Conservation (phyloP, 1,140 invertebrate species). For the Aphaenogaster floridana region DNA sequence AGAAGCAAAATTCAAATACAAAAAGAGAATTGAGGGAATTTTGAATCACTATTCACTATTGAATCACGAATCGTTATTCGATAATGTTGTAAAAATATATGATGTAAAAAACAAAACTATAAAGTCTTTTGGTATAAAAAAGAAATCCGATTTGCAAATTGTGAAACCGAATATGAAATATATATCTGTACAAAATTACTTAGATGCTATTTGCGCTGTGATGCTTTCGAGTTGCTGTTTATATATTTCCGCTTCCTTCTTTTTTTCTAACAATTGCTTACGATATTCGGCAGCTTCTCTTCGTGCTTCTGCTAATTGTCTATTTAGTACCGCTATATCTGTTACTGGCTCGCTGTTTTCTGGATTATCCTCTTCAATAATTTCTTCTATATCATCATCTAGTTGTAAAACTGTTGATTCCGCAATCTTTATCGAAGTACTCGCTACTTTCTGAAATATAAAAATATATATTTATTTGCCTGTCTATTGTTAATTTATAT, state of each 20-base stretch:
- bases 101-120: background rate
- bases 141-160: constrained; percentile 43
- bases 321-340: constrained; percentile 85
- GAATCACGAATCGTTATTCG: background rate
- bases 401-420: constrained; percentile 82
- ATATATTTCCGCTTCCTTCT: constrained; percentile 87
- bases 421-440: constrained; percentile 66
- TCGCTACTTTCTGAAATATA: constrained; percentile 68
- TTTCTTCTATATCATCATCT: constrained; percentile 84
- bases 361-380: constrained; percentile 80
- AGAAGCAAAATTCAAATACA: constrained; percentile 41
- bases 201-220: constrained; percentile 78
- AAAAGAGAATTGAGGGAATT: constrained; percentile 42
- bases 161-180: constrained; percentile 53
- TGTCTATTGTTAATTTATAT: constrained; percentile 26
- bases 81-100: constrained; percentile 44
- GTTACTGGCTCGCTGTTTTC: constrained; percentile 79
- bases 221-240: constrained; percentile 86
- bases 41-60: constrained; percentile 10
- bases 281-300: constrained; percentile 87
- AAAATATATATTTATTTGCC: constrained; percentile 13
- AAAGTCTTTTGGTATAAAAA: constrained; percentile 49
- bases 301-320: constrained; percentile 86
- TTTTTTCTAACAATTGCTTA: constrained; percentile 86
- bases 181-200: constrained; percentile 70